phyloP scores from a whole-genome alignment of 2,113 vertebrate species.

The Rhinolophus sinicus region DNA sequence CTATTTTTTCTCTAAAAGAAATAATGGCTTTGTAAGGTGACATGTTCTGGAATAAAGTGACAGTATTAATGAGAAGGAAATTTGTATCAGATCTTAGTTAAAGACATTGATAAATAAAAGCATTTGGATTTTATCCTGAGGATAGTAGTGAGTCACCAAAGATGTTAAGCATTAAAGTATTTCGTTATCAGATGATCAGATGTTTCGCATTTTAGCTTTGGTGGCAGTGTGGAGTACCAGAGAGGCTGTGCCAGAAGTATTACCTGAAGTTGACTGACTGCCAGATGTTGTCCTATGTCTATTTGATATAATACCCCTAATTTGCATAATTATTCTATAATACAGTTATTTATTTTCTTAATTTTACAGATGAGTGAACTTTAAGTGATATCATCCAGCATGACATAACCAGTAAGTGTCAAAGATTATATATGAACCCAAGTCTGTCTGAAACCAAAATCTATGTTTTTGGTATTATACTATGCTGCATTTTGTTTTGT shows the following conservation, averaged over 20 bases:
- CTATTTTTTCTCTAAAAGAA: neutral
- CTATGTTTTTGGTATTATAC: neutral
- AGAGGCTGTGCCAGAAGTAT: neutral
- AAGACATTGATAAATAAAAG: neutral
- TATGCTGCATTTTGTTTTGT: neutral
- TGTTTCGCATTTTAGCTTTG: neutral
- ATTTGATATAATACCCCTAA: conserved; percentile 3
- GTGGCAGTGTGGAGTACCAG: neutral
- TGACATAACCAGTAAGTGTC: neutral
- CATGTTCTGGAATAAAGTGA: neutral
- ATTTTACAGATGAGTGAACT: conserved; percentile 15
- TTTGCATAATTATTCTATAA: neutral
- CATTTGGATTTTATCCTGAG: neutral
- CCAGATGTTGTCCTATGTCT: neutral
- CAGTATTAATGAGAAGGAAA: conserved; percentile 11
- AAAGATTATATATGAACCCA: neutral
- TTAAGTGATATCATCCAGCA: neutral
- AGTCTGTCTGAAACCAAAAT: neutral
- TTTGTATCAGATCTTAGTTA: neutral
- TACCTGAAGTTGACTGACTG: neutral
- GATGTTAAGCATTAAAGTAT: neutral
- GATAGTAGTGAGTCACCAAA: neutral
- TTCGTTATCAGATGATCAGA: neutral
- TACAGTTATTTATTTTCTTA: neutral
- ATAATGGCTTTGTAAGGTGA: neutral